Evolutionary conservation across 1,140 invertebrate species (phyloP).

Genomic region (Vanessa tameamea): DNA sequence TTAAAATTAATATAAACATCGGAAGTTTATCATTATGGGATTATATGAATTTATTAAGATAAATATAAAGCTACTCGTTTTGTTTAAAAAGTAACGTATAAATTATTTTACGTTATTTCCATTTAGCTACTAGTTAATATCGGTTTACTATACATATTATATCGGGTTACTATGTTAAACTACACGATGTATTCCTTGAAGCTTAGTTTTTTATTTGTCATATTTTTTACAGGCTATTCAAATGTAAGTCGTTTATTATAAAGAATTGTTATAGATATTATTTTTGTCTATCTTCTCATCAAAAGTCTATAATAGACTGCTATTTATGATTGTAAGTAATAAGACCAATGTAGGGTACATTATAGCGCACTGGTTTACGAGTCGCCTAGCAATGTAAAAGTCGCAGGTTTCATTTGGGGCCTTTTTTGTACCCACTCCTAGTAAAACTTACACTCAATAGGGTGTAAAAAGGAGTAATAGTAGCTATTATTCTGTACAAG

Average conservation of each 20-base stretch:
- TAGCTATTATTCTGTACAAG: too few relatives aligned
- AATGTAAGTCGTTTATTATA: constrained; percentile 4
- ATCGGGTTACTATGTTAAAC: too few relatives aligned
- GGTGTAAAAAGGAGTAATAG: too few relatives aligned
- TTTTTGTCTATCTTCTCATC: too few relatives aligned
- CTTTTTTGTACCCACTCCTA: too few relatives aligned
- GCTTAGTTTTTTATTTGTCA: constrained; percentile 9
- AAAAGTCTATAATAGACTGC: background rate
- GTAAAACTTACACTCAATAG: too few relatives aligned
- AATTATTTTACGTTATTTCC: background rate
- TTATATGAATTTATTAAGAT: background rate
- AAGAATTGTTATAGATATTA: background rate
- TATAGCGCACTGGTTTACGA: too few relatives aligned
- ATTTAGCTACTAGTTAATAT: background rate
- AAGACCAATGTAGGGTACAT: too few relatives aligned
- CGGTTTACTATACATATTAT: background rate
- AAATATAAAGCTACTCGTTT: background rate
- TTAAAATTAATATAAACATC: constrained; percentile 9
- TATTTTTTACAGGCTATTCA: constrained; percentile 1
- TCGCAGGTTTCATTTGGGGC: too few relatives aligned
- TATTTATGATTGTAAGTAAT: too few relatives aligned
- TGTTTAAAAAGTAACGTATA: background rate
- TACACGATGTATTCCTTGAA: background rate
- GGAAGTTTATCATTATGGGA: constrained; percentile 1
- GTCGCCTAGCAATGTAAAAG: too few relatives aligned